These are phyloP conservation scores for Rhopalosiphum maidis DNA, from an alignment of 1,140 invertebrate genomes.

Conservation along the genomic window DNA sequence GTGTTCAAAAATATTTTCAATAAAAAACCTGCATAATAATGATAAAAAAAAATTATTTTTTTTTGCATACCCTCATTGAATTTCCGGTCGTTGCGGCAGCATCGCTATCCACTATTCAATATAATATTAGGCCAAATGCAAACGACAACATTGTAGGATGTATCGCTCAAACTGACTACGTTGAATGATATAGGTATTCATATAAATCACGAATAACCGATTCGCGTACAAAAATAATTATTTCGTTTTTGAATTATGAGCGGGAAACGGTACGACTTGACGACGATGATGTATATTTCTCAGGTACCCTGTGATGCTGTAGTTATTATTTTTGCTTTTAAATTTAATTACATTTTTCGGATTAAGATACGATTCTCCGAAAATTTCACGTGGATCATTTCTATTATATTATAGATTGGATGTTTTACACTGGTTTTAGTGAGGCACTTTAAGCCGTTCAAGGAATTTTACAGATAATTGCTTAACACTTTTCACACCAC, in stretches of 20 bases:
- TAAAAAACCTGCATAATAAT: neutral
- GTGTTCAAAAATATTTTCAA: neutral
- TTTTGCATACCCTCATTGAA: neutral
- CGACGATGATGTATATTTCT: neutral
- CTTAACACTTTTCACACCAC: neutral
- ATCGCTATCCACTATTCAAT: neutral
- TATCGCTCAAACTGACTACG: too few species aligned
- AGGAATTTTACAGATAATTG: neutral
- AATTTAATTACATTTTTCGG: too few species aligned
- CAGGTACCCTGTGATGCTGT: neutral
- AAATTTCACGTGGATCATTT: neutral
- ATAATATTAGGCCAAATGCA: neutral
- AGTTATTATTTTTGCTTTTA: too few species aligned
- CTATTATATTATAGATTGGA: neutral
- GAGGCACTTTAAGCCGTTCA: neutral
- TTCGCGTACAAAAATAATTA: neutral
- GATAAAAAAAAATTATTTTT: neutral
- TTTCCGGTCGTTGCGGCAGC: neutral
- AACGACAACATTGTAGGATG: too few species aligned
- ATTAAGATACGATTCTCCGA: neutral
- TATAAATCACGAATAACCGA: neutral
- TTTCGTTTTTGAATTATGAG: neutral
- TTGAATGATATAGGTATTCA: neutral
- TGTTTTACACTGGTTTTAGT: neutral
- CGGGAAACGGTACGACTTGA: neutral